Conservation (phyloP, 1,140 invertebrate genomes). For the Pseudomyrmex concolor region DNA sequence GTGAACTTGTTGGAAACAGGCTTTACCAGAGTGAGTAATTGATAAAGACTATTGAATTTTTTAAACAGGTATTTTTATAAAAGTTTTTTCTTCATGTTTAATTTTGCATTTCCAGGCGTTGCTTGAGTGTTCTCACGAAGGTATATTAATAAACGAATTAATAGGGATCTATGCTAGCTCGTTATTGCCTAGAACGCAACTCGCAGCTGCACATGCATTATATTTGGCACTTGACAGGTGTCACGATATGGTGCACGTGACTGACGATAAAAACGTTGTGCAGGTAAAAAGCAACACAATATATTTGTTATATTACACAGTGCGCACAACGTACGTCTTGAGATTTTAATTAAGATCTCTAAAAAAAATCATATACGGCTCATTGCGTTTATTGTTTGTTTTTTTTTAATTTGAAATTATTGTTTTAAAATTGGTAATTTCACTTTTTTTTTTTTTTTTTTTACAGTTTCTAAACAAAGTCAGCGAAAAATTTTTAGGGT, state of each 20-base stretch:
- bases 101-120: constrained; percentile 76
- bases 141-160: constrained; percentile 89
- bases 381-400: not conserved
- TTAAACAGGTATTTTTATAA: constrained; percentile 21
- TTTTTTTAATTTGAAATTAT: constrained; percentile 2
- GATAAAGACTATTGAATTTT: not conserved
- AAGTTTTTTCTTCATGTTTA: constrained; percentile 31
- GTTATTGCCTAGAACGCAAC: constrained; percentile 85
- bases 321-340: not conserved
- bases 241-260: constrained; percentile 94
- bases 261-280: constrained; percentile 92
- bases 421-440: constrained; percentile 24
- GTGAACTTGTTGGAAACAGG: constrained; percentile 89
- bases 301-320: constrained; percentile 1
- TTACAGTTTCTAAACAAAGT: constrained; percentile 92
- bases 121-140: constrained; percentile 88
- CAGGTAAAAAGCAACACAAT: constrained; percentile 86
- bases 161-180: constrained; percentile 87
- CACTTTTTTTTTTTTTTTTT: constrained; percentile 42
- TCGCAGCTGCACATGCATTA: constrained; percentile 89
- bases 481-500: constrained; percentile 91
- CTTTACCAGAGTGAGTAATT: constrained; percentile 88
- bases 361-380: not conserved
- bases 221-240: constrained; percentile 94
- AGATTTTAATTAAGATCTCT: constrained; percentile 8